phyloP scores from a whole-genome alignment of 2,888 invertebrate genomes.

The Nowickia ferox region DNA sequence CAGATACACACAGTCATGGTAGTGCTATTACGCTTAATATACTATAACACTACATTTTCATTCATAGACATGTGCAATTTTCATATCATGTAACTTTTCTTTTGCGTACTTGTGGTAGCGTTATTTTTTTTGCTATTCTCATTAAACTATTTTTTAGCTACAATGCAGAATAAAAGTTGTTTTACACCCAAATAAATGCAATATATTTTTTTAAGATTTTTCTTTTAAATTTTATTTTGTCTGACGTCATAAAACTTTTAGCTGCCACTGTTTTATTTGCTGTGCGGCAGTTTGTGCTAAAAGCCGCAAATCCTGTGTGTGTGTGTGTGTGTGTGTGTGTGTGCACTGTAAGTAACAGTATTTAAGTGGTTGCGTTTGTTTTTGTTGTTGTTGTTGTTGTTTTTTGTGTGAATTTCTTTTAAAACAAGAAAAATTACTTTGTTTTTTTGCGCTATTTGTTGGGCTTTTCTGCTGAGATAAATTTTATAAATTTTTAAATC shows the following conservation, averaged over 20 bases:
- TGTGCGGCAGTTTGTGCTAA: constrained; percentile 47
- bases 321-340: background rate
- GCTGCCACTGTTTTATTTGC: background rate
- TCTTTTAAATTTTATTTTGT: no score
- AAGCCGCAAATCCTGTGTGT: constrained; percentile 42
- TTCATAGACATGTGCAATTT: constrained; percentile 33
- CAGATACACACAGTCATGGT: background rate
- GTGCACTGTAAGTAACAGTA: constrained; percentile 32
- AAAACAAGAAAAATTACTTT: constrained; percentile 46
- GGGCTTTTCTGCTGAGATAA: constrained; percentile 18
- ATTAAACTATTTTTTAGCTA: background rate
- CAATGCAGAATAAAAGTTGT: background rate
- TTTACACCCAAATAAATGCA: background rate
- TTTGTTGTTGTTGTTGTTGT: background rate
- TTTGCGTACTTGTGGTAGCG: background rate
- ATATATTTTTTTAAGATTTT: background rate
- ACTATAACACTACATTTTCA: constrained; percentile 19
- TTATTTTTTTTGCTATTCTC: background rate
- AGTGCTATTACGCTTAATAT: constrained; percentile 23
- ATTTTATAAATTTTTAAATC: constrained; percentile 57
- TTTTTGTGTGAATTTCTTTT: constrained; percentile 24
- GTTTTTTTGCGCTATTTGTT: constrained; percentile 13
- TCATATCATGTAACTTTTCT: constrained; percentile 17
- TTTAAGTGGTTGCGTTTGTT: constrained; percentile 18
- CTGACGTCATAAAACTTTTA: background rate